Percentiles rank a stretch among this genome's conserved stretches.
These are phyloP conservation scores for Probosciger aterrimus DNA, from an alignment of 2,113 vertebrate genomes.

Conservation along the genomic window DNA sequence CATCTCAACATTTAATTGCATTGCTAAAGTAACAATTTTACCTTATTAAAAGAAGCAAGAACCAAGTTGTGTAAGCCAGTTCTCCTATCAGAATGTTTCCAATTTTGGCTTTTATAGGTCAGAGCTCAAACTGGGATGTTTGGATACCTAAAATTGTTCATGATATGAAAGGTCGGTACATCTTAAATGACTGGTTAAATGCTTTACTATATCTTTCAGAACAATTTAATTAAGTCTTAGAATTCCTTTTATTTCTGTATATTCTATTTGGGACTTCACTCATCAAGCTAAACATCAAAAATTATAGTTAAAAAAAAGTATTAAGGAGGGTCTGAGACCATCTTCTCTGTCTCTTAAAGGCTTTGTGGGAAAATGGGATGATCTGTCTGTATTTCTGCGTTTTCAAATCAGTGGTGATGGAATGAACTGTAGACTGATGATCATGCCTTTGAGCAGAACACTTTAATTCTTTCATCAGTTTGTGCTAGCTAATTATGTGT, in stretches of 20 bases:
- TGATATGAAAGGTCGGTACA: neutral
- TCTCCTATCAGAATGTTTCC: neutral
- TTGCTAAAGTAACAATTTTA: neutral
- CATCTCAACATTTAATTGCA: neutral
- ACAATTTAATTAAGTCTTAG: neutral
- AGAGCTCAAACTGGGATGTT: neutral
- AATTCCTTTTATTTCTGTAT: neutral
- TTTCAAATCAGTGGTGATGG: conserved; percentile 11
- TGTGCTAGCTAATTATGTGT: conserved; percentile 59
- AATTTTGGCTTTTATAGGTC: neutral
- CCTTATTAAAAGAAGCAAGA: neutral
- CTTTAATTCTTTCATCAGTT: conserved; percentile 59
- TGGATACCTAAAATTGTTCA: neutral
- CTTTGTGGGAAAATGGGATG: neutral
- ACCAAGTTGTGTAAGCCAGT: neutral
- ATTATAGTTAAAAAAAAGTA: neutral
- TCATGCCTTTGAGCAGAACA: conserved; percentile 36
- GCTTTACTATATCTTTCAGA: neutral
- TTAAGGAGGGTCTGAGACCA: neutral
- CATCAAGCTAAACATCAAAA: neutral
- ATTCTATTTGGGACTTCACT: neutral
- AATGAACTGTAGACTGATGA: conserved; percentile 40
- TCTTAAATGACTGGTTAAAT: neutral
- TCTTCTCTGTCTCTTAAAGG: neutral
- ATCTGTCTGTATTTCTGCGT: neutral